Percentiles rank a stretch among this genome's conserved stretches.
Evolutionary conservation across 2,888 invertebrate species (phyloP).

Genomic region (Clistopyga incitator): DNA sequence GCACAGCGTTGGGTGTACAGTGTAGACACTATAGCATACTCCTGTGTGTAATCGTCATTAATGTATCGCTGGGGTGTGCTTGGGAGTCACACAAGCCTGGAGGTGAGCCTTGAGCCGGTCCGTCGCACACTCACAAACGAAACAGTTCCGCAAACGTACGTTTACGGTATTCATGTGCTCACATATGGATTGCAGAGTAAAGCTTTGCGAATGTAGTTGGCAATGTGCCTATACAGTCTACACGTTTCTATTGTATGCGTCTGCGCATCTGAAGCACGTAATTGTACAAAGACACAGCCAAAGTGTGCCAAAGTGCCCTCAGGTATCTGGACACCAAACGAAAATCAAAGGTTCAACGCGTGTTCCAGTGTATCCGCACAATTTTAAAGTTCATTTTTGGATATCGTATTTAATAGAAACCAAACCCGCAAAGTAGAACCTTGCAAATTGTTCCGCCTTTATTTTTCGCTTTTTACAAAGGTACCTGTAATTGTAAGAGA

Average conservation of each 20-base stretch:
- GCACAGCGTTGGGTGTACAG: conserved; percentile 4
- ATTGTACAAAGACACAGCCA: background rate
- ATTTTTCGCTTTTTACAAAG: no score
- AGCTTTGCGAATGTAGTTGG: conserved; percentile 1
- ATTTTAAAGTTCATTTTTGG: no score
- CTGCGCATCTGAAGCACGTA: background rate
- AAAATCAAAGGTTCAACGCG: no score
- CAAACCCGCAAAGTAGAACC: no score
- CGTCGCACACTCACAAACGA: conserved; percentile 14
- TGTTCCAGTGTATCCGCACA: no score
- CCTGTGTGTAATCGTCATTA: conserved; percentile 53
- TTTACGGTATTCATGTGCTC: background rate
- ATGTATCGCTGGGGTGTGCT: conserved; percentile 50
- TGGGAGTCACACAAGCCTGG: conserved; percentile 26
- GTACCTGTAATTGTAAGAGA: no score
- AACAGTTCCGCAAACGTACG: conserved; percentile 4
- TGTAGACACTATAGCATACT: conserved; percentile 5
- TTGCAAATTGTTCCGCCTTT: no score
- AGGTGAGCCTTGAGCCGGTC: conserved; percentile 4
- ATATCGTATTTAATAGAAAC: no score
- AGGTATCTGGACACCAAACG: no score
- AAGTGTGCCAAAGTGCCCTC: background rate
- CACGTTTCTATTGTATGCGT: conserved; percentile 21
- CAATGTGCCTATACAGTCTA: conserved; percentile 14
- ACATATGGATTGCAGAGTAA: background rate